Percentiles rank a stretch among this genome's conserved stretches.
Evolutionary conservation across 2,113 vertebrate genomes (phyloP).

Genomic region (human): DNA sequence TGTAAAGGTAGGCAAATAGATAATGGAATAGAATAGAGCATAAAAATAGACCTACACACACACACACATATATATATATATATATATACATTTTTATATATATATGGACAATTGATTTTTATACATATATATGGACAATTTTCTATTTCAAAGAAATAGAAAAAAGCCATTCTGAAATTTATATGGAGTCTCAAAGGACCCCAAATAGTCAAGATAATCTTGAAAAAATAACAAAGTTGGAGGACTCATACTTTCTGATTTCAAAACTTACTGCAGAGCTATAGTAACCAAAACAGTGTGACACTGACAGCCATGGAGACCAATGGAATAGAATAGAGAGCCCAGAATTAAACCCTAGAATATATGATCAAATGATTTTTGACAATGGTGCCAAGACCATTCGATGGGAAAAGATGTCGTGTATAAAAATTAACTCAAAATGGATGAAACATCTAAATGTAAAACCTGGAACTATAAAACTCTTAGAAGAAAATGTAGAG

Average conservation of each 20-base stretch:
- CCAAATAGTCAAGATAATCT: neutral
- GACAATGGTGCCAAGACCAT: neutral
- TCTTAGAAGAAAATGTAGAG: conserved; percentile 28
- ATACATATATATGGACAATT: too few species aligned
- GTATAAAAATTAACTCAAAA: neutral
- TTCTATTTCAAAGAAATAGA: neutral
- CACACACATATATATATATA: too few species aligned
- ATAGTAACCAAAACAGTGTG: neutral
- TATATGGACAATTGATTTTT: too few species aligned
- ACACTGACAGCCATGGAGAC: neutral
- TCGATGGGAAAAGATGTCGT: neutral
- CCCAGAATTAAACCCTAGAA: neutral
- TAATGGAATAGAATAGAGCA: too few species aligned
- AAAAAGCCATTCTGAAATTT: neutral
- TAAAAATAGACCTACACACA: too few species aligned
- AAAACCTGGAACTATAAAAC: neutral
- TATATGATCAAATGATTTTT: neutral
- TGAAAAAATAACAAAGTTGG: neutral
- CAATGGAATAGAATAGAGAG: neutral
- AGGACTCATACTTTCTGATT: neutral
- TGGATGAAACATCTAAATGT: neutral
- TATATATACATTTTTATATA: too few species aligned
- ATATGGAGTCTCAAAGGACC: neutral
- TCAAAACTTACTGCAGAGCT: neutral
- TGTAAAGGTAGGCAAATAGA: too few species aligned